A percentile compares a stretch with the other conserved stretches of the same genome.
These are phyloP conservation scores for Brevipalpus yothersi DNA, from an alignment of 1,140 invertebrate species.

Conservation along the genomic window DNA sequence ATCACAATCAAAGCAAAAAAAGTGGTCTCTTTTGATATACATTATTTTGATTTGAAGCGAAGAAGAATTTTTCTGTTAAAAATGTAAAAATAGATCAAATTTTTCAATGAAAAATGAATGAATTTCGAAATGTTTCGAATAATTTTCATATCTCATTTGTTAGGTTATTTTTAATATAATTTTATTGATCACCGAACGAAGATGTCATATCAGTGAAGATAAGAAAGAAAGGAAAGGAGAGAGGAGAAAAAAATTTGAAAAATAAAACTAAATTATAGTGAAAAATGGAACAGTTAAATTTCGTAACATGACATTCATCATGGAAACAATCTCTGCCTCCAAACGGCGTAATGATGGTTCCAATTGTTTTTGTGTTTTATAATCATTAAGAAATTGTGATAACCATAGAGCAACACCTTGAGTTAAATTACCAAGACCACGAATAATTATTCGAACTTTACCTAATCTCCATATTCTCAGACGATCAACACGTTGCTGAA, in stretches of 20 bases:
- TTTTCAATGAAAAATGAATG: too few species aligned
- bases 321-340: conserved; percentile 3
- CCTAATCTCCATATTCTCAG: conserved; percentile 15
- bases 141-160: too few species aligned
- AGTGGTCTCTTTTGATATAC: too few species aligned
- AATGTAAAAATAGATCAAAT: too few species aligned
- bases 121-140: too few species aligned
- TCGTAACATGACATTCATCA: conserved; percentile 5
- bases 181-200: too few species aligned
- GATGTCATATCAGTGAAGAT: too few species aligned
- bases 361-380: conserved; percentile 1
- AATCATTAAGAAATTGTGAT: background rate
- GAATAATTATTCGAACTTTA: conserved; percentile 11
- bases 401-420: background rate
- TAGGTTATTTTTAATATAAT: too few species aligned
- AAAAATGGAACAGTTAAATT: conserved; percentile 10
- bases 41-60: too few species aligned
- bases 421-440: conserved; percentile 14
- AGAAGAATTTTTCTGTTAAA: too few species aligned
- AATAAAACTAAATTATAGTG: conserved; percentile 3
- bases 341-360: background rate
- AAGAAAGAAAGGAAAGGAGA: background rate
- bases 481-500: conserved; percentile 10
- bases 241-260: background rate
- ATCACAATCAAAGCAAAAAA: too few species aligned